Evolutionary conservation across 2,113 vertebrate species (phyloP).

Genomic region (Ifrita kowaldi): DNA sequence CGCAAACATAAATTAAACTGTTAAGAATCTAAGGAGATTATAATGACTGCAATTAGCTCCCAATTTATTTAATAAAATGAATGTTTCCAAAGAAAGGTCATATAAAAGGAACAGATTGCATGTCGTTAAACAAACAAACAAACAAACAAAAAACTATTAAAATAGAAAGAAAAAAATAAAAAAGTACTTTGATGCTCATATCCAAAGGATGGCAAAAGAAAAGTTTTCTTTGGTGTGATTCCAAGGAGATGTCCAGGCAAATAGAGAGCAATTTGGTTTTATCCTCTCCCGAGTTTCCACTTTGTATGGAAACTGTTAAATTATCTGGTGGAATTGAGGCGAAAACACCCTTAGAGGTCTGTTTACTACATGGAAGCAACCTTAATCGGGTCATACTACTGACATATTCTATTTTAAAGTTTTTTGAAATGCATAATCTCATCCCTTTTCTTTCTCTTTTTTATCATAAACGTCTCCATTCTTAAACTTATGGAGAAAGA

Average conservation of each 20-base stretch:
- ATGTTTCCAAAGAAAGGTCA: not conserved
- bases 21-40: slow-evolving; percentile 36
- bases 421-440: not conserved
- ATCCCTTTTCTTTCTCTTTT: not conserved
- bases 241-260: not conserved
- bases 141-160: not conserved
- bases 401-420: not conserved
- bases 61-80: not conserved
- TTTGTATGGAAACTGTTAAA: not conserved
- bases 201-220: not conserved
- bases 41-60: slow-evolving; percentile 41
- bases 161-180: not conserved
- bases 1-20: slow-evolving; percentile 43
- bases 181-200: not conserved
- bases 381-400: not conserved
- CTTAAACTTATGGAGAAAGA: not conserved
- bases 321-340: not conserved
- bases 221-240: not conserved
- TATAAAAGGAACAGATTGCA: not conserved
- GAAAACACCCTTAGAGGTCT: not conserved
- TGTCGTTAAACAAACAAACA: not conserved
- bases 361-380: not conserved
- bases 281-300: not conserved
- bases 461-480: not conserved
- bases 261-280: not conserved